Evolutionary conservation across 2,888 invertebrate genomes (phyloP).

Genomic region (Agonopterix heracliana): DNA sequence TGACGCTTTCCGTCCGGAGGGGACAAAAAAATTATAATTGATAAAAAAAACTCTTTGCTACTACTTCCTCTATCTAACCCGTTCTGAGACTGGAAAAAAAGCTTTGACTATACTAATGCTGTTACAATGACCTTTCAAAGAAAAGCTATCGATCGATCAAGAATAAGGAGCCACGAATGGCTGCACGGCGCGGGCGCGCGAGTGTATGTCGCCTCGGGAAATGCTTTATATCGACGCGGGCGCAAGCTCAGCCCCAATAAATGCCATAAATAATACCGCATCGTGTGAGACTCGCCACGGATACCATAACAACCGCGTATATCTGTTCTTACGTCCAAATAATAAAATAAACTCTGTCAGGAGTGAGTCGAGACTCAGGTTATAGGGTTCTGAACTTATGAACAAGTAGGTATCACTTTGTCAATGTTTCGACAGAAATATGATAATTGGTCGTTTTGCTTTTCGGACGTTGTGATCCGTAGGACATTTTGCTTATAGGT

Average conservation of each 20-base stretch:
- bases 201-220: conserved; percentile 62
- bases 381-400: background rate
- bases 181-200: conserved; percentile 14
- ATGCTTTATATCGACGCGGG: conserved; percentile 50
- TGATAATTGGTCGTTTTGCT: too few species aligned
- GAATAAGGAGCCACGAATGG: conserved; percentile 25
- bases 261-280: conserved; percentile 61
- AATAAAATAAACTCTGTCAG: conserved; percentile 29
- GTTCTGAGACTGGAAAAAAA: too few species aligned
- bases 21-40: too few species aligned
- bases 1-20: too few species aligned
- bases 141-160: conserved; percentile 16
- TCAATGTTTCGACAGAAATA: too few species aligned
- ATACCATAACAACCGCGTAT: conserved; percentile 39
- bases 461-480: too few species aligned
- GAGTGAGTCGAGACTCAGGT: background rate
- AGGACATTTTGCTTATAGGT: too few species aligned
- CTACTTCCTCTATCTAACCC: too few species aligned
- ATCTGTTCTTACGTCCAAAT: conserved; percentile 21
- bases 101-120: too few species aligned
- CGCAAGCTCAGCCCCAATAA: conserved; percentile 57
- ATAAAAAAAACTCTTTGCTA: too few species aligned
- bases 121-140: too few species aligned
- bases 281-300: conserved; percentile 63
- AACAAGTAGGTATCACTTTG: too few species aligned